phyloP scores from a whole-genome alignment of 2,797 vertebrate species.

The Anguilla marmorata region DNA sequence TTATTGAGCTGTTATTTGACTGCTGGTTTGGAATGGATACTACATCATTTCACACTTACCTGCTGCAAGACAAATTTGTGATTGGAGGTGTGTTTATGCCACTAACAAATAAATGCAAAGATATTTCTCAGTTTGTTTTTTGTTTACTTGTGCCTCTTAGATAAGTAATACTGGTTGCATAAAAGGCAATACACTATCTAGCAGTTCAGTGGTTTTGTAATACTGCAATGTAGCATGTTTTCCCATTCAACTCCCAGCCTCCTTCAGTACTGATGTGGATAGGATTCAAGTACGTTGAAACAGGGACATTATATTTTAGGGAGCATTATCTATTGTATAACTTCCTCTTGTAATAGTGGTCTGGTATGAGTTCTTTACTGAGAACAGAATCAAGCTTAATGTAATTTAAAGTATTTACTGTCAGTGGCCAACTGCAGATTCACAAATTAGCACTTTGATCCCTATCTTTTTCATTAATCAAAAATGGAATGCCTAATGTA shows the following conservation, averaged over 20 bases:
- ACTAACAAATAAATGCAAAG: background rate
- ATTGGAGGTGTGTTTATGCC: background rate
- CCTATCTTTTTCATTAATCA: conserved; percentile 36
- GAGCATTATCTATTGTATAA: background rate
- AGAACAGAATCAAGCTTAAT: background rate
- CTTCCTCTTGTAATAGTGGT: background rate
- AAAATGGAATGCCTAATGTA: conserved; percentile 2
- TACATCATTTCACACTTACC: background rate
- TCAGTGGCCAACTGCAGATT: background rate
- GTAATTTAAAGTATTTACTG: background rate
- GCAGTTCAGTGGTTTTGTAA: background rate
- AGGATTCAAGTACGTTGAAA: background rate
- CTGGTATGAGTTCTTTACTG: background rate
- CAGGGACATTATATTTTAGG: background rate
- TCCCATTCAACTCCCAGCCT: background rate
- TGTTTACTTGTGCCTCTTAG: background rate
- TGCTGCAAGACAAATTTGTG: background rate
- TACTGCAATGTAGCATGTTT: background rate
- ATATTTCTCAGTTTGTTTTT: background rate
- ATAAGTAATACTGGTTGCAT: background rate
- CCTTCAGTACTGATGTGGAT: background rate
- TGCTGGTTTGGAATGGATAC: background rate
- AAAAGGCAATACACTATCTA: background rate
- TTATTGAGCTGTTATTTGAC: background rate
- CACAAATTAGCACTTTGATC: conserved; percentile 17